Percentiles rank a stretch among this genome's conserved stretches.
Conservation (phyloP, 2,113 vertebrate species). For the Tachysurus fulvidraco region DNA sequence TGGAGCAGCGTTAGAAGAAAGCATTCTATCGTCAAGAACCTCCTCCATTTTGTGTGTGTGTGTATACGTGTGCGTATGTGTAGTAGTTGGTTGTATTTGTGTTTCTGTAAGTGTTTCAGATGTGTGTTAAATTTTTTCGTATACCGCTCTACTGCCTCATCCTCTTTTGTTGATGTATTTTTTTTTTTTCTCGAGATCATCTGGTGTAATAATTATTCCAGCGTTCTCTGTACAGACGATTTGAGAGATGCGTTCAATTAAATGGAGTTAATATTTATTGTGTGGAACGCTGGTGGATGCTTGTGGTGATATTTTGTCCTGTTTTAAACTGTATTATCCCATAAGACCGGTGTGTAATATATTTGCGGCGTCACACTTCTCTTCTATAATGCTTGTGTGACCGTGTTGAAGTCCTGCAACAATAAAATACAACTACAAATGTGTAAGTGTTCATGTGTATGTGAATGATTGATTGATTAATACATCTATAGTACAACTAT, state of each 20-base stretch:
- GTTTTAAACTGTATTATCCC: slow-evolving; percentile 66
- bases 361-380: slow-evolving; percentile 30
- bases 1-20: slow-evolving; percentile 60
- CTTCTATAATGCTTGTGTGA: slow-evolving; percentile 63
- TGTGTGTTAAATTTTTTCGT: neutral
- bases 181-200: slow-evolving; percentile 58
- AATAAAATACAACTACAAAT: slow-evolving; percentile 54
- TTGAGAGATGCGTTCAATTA: slow-evolving; percentile 67
- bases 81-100: slow-evolving; percentile 44
- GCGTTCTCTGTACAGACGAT: slow-evolving; percentile 74
- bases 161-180: slow-evolving; percentile 51
- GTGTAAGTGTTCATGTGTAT: neutral
- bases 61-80: slow-evolving; percentile 7
- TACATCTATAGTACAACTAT: neutral
- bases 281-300: slow-evolving; percentile 59
- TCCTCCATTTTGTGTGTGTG: slow-evolving; percentile 42
- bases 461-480: neutral
- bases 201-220: slow-evolving; percentile 72
- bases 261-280: slow-evolving; percentile 76
- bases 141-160: slow-evolving; percentile 48
- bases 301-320: slow-evolving; percentile 48
- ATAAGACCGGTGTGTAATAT: slow-evolving; percentile 67
- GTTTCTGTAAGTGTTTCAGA: slow-evolving; percentile 22
- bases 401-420: slow-evolving; percentile 63
- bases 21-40: slow-evolving; percentile 59